Conservation (phyloP, 2,113 vertebrate genomes). For the Eretmodus cyanostictus region DNA sequence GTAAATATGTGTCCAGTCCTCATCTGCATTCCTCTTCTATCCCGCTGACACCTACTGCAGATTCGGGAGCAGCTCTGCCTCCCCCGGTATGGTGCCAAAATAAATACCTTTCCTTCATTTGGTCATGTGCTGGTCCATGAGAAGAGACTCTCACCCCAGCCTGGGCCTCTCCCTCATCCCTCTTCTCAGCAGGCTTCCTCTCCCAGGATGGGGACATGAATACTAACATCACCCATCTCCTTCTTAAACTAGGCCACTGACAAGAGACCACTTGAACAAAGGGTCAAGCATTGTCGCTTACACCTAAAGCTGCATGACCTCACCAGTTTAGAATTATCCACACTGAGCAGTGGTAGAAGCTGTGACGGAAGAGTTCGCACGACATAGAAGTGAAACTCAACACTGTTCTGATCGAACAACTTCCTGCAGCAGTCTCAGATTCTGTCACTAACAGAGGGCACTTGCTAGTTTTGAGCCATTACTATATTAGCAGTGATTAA, state of each 20-base stretch:
- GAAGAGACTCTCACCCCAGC: constrained; percentile 4
- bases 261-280: constrained; percentile 27
- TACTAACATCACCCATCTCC: constrained; percentile 46
- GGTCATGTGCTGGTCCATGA: constrained; percentile 42
- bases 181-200: constrained; percentile 10
- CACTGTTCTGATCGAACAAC: background rate
- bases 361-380: background rate
- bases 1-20: constrained; percentile 13
- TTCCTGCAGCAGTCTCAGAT: background rate
- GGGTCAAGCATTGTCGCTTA: background rate
- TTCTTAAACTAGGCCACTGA: constrained; percentile 26
- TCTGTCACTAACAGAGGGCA: background rate
- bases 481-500: background rate
- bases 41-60: constrained; percentile 21
- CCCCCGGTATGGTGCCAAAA: constrained; percentile 46
- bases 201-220: constrained; percentile 57
- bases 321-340: background rate
- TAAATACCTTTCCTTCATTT: constrained; percentile 54
- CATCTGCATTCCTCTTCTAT: constrained; percentile 54
- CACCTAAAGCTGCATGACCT: background rate
- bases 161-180: background rate
- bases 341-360: background rate
- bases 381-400: background rate
- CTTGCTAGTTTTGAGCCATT: background rate
- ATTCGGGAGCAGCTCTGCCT: constrained; percentile 24